A percentile compares a stretch with the other conserved stretches of the same genome.
Evolutionary conservation across 2,888 invertebrate species (phyloP).

Genomic region (Beris chalybata): DNA sequence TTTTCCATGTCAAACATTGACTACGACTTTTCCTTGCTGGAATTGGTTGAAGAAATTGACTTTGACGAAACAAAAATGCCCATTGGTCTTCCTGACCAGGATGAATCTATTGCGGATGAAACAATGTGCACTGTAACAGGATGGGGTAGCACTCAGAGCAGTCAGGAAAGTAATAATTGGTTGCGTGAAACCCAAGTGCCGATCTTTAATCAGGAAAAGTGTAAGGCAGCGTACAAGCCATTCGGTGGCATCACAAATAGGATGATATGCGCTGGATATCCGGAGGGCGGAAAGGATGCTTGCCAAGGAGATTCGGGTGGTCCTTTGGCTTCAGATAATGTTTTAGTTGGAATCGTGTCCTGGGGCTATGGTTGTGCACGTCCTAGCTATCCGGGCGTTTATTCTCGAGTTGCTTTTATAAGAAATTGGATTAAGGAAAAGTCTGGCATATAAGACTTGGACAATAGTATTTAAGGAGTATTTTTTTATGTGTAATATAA

Average conservation of each 20-base stretch:
- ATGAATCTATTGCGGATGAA: conserved; percentile 9
- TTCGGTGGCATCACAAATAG: conserved; percentile 55
- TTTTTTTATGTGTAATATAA: too few relatives aligned
- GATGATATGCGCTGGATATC: conserved; percentile 65
- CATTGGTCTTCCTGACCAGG: conserved; percentile 15
- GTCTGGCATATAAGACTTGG: conserved; percentile 46
- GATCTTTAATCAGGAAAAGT: not conserved
- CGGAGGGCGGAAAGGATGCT: conserved; percentile 60
- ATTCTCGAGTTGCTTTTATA: conserved; percentile 53
- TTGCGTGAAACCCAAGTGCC: conserved; percentile 10
- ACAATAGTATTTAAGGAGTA: too few relatives aligned
- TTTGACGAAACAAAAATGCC: conserved; percentile 13
- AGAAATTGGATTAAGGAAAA: conserved; percentile 52
- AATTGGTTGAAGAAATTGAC: conserved; percentile 4
- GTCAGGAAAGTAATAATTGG: not conserved
- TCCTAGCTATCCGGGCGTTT: conserved; percentile 59
- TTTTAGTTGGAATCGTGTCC: conserved; percentile 56
- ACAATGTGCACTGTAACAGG: conserved; percentile 8
- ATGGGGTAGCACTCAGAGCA: conserved; percentile 18
- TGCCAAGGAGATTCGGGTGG: conserved; percentile 53
- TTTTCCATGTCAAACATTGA: conserved; percentile 6
- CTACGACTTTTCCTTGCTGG: conserved; percentile 22
- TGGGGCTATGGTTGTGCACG: conserved; percentile 60
- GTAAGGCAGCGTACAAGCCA: not conserved
- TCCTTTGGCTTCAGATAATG: conserved; percentile 48